phyloP scores from a whole-genome alignment of 2,888 invertebrate genomes.

The Dolichopus griseipennis region DNA sequence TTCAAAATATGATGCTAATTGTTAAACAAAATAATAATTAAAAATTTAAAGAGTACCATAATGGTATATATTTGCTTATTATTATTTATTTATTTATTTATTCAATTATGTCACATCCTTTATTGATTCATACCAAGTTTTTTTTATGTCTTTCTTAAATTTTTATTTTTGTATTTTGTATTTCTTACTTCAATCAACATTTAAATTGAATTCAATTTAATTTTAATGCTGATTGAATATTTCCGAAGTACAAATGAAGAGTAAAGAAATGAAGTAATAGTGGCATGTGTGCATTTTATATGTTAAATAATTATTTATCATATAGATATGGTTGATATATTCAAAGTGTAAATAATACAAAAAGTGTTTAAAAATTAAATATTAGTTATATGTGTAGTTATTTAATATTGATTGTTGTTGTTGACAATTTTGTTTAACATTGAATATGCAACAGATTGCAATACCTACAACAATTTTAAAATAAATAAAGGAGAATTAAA shows the following conservation, averaged over 20 bases:
- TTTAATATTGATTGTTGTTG: neutral
- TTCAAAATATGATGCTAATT: neutral
- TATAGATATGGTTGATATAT: neutral
- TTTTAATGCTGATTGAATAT: neutral
- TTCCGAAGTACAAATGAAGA: neutral
- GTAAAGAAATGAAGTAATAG: neutral
- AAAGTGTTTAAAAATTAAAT: neutral
- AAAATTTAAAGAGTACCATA: too few relatives aligned
- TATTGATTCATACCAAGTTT: neutral
- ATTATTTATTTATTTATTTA: neutral
- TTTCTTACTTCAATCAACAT: too few relatives aligned
- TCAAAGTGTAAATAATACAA: neutral
- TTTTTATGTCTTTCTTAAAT: too few relatives aligned
- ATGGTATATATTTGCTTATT: neutral
- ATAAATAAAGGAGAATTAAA: too few relatives aligned
- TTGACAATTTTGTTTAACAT: neutral
- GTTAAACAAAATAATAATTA: neutral
- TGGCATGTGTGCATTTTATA: constrained; percentile 3
- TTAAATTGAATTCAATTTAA: neutral
- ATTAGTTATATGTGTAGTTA: neutral
- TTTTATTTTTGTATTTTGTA: too few relatives aligned
- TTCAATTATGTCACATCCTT: constrained; percentile 4
- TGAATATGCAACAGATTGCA: neutral
- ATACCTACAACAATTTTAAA: too few relatives aligned
- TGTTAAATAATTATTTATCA: neutral